Base-by-base conservation (phyloP, 2,797 vertebrate species). In the Nannoperca australis region DNA sequence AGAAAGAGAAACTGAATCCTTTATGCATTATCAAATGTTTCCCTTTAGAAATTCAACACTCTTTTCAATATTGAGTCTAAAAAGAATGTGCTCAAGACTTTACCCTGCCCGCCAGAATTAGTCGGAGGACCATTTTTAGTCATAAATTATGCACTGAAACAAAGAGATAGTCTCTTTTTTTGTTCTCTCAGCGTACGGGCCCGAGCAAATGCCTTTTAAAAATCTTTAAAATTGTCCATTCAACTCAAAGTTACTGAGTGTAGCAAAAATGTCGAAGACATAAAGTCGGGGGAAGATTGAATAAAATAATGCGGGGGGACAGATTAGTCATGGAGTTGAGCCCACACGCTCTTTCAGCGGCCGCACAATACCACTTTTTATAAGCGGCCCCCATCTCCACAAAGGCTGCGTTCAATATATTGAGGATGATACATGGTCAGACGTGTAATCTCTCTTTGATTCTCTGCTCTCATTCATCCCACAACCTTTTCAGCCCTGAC, bases 201-300 rank as follows among this genome's bases (percentile, higher is more conserved):
- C 96, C 91, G 94, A 96, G 96, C 95, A 95, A 97, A 97, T 95
- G 97, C 96, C 97, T 98, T 98, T 97, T 98, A 98, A 98, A 98
- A 99, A 98, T 98, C 97, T 97, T 98, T 97, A 98, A 99, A 99
- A 98, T 98, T 98, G 97, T 97, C 97, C 98, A 98, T 99, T 99
- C 97, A 98, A 98, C 97, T 98, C 96, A 98, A 97, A 99, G 97
- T 99, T 98, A 97, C 97, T 97, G 98, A 98, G 97, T 98, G 97
- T 97, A 96, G 97, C 97, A 98, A 98, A 98, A 99, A 99, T 99
- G 97, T 99, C 97, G 97, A 97, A 98, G 96, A 97, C 97, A 97
- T 98, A 98, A 99, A 98, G 97, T 98, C 97, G 97, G 97, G 85
- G 96, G 97, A 97, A 98, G 97, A 99, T 98, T 97, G 98, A 99